phyloP scores from a whole-genome alignment of 2,113 vertebrate genomes.

The Perccottus glenii region DNA sequence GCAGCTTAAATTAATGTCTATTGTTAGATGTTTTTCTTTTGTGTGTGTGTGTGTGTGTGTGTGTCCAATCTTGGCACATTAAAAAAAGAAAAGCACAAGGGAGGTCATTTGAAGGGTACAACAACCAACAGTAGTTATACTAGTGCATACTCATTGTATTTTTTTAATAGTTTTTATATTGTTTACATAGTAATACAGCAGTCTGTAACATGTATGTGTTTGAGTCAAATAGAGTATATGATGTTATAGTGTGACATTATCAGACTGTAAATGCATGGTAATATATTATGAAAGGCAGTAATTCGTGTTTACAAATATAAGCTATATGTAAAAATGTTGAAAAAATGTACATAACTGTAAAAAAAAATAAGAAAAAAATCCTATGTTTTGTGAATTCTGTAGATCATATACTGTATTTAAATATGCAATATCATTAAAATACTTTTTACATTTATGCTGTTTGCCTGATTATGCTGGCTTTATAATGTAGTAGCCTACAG shows the following conservation, averaged over 20 bases:
- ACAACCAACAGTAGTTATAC: slow-evolving; percentile 24
- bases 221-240: slow-evolving; percentile 23
- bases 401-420: slow-evolving; percentile 41
- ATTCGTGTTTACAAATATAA: slow-evolving; percentile 54
- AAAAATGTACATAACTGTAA: slow-evolving; percentile 64
- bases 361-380: slow-evolving; percentile 51
- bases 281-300: slow-evolving; percentile 36
- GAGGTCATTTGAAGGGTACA: slow-evolving; percentile 16
- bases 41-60: slow-evolving; percentile 46
- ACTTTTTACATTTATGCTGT: slow-evolving; percentile 11
- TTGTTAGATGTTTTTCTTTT: slow-evolving; percentile 28
- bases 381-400: slow-evolving; percentile 45
- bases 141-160: slow-evolving; percentile 31
- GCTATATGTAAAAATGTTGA: slow-evolving; percentile 45
- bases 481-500: too few relatives aligned
- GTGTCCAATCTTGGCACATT: slow-evolving; percentile 57
- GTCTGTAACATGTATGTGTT: slow-evolving; percentile 12
- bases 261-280: slow-evolving; percentile 53
- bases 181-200: slow-evolving; percentile 11
- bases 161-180: slow-evolving; percentile 48
- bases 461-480: not conserved
- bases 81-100: slow-evolving; percentile 46
- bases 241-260: slow-evolving; percentile 28
- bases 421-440: slow-evolving; percentile 37
- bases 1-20: slow-evolving; percentile 54